Evolutionary conservation across 2,888 invertebrate genomes (phyloP).

Genomic region (Leptopterna dolabrata): DNA sequence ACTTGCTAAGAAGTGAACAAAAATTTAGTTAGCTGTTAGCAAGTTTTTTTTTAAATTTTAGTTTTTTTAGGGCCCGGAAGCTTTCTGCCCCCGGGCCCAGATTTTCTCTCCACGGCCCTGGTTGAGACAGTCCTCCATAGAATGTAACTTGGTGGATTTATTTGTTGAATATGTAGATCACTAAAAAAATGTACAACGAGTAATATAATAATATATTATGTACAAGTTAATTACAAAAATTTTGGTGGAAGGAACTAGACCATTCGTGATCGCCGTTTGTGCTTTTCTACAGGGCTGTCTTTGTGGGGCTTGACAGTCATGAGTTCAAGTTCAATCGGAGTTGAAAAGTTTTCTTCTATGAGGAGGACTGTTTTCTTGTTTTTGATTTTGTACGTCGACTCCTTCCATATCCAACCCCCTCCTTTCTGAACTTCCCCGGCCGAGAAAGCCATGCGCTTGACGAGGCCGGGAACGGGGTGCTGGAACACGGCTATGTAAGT

Average conservation of each 20-base stretch:
- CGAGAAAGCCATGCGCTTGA: not conserved
- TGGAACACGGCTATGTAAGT: constrained; percentile 30
- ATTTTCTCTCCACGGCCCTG: too few relatives aligned
- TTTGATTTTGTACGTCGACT: not conserved
- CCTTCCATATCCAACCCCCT: not conserved
- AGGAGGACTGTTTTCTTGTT: constrained; percentile 12
- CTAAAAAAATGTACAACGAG: not conserved
- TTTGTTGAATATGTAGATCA: too few relatives aligned
- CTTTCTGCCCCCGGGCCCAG: too few relatives aligned
- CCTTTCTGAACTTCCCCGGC: constrained; percentile 20
- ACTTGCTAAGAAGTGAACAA: too few relatives aligned
- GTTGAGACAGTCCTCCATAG: too few relatives aligned
- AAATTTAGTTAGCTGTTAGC: too few relatives aligned
- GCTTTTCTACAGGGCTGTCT: not conserved
- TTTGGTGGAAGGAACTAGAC: not conserved
- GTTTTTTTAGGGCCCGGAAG: too few relatives aligned
- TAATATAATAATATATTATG: not conserved
- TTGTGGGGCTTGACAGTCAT: constrained; percentile 4
- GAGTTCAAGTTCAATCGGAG: not conserved
- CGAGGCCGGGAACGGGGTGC: not conserved
- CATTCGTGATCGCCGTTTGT: constrained; percentile 14
- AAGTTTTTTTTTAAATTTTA: too few relatives aligned
- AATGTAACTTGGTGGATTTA: too few relatives aligned
- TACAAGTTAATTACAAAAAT: not conserved
- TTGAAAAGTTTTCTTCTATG: not conserved